These are phyloP conservation scores for Oxyura jamaicensis DNA, from an alignment of 2,113 vertebrate species.

Conservation along the genomic window DNA sequence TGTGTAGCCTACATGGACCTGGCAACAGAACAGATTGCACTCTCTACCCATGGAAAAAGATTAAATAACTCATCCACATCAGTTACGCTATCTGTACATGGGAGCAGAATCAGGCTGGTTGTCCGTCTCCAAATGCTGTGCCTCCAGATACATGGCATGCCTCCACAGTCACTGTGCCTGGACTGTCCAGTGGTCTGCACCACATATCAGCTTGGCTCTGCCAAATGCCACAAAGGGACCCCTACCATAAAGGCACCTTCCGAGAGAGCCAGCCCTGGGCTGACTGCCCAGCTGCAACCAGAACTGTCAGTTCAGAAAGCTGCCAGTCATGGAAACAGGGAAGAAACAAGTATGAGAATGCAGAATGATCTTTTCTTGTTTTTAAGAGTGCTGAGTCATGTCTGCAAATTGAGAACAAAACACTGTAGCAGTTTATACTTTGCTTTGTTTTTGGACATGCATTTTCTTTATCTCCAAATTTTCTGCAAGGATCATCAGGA, in stretches of 20 bases:
- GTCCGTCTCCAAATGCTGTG: neutral
- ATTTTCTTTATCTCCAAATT: neutral
- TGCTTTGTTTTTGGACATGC: neutral
- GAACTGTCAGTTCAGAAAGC: neutral
- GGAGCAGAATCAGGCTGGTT: neutral
- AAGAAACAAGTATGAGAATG: neutral
- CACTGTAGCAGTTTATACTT: neutral
- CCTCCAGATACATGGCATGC: neutral
- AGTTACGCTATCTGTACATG: neutral
- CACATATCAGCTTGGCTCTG: rapidly evolving
- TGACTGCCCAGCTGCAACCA: neutral
- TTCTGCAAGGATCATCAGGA: neutral
- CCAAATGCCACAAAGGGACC: neutral
- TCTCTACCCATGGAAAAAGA: neutral
- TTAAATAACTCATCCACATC: neutral
- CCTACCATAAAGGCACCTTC: rapidly evolving
- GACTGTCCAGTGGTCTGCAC: neutral
- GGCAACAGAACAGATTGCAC: neutral
- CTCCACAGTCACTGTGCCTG: neutral
- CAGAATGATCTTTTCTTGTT: neutral
- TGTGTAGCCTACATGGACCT: neutral
- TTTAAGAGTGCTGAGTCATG: neutral
- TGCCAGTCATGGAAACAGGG: neutral
- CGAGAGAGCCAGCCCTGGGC: neutral
- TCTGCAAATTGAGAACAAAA: neutral